Conservation (phyloP, 2,888 invertebrate genomes). For the Limulus polyphemus region DNA sequence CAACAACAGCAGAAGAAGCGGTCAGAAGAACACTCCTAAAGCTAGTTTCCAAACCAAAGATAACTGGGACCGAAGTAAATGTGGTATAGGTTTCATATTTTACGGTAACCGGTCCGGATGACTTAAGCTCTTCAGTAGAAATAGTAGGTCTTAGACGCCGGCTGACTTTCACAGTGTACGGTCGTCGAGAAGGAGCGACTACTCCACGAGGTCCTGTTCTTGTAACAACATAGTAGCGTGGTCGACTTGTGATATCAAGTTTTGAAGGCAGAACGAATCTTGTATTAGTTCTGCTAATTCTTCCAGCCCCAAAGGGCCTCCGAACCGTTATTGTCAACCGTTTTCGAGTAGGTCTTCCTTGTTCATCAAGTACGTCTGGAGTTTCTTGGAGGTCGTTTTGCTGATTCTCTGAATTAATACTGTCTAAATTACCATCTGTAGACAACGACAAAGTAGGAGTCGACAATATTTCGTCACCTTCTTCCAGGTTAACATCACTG, state of each 20-base stretch:
- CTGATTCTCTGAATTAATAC: too few relatives aligned
- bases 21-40: slow-evolving; percentile 18
- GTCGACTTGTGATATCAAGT: slow-evolving; percentile 20
- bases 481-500: too few relatives aligned
- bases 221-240: slow-evolving; percentile 24
- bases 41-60: slow-evolving; percentile 24
- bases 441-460: too few relatives aligned
- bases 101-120: slow-evolving; percentile 9
- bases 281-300: slow-evolving; percentile 17
- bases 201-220: slow-evolving; percentile 17
- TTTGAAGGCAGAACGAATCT: slow-evolving; percentile 21
- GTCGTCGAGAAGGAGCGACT: slow-evolving; percentile 14
- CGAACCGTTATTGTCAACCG: slow-evolving; percentile 19
- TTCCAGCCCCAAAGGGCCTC: slow-evolving; percentile 15
- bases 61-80: slow-evolving; percentile 23
- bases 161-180: slow-evolving; percentile 20
- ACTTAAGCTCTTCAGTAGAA: neutral
- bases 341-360: slow-evolving; percentile 3
- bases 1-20: slow-evolving; percentile 17
- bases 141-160: slow-evolving; percentile 19
- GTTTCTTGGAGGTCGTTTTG: slow-evolving; percentile 1
- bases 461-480: too few relatives aligned
- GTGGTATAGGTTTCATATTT: slow-evolving; percentile 20
- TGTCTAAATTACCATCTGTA: too few relatives aligned
- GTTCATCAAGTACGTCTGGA: neutral